Evolutionary conservation across 2,113 vertebrate genomes (phyloP).

Genomic region (Hyla sarda): DNA sequence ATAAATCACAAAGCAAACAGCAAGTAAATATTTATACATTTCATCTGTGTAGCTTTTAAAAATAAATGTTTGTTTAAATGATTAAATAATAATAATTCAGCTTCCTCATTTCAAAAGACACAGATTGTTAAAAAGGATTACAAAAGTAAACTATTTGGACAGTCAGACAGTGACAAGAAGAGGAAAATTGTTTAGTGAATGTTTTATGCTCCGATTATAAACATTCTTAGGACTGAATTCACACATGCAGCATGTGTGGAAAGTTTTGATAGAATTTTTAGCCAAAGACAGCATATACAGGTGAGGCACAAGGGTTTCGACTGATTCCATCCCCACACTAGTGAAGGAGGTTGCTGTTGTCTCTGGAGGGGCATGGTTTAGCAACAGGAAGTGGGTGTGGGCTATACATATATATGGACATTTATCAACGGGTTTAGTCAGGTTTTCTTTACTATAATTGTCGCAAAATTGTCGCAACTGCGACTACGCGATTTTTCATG

Average conservation of each 20-base stretch:
- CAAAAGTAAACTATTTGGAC: conserved; percentile 40
- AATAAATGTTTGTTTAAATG: conserved; percentile 56
- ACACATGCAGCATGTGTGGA: not conserved
- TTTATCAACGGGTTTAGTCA: no score
- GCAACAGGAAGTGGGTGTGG: not conserved
- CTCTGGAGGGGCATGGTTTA: not conserved
- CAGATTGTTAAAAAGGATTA: conserved; percentile 53
- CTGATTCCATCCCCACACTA: no score
- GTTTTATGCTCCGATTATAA: not conserved
- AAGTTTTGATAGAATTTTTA: no score
- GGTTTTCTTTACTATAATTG: no score
- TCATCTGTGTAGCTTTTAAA: conserved; percentile 39
- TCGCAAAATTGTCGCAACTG: no score
- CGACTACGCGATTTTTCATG: no score
- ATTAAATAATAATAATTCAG: conserved; percentile 59
- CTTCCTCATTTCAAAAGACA: conserved; percentile 40
- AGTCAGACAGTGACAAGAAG: not conserved
- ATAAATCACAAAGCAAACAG: conserved; percentile 52
- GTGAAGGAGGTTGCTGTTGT: no score
- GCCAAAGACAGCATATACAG: no score
- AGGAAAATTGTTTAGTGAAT: conserved; percentile 18
- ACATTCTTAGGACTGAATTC: not conserved
- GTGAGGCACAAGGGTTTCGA: no score
- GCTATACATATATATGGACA: not conserved
- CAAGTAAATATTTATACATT: conserved; percentile 55